Conservation (phyloP, 37 sponge, comb jelly and placozoan species). For the Amphimedon queenslandica region DNA sequence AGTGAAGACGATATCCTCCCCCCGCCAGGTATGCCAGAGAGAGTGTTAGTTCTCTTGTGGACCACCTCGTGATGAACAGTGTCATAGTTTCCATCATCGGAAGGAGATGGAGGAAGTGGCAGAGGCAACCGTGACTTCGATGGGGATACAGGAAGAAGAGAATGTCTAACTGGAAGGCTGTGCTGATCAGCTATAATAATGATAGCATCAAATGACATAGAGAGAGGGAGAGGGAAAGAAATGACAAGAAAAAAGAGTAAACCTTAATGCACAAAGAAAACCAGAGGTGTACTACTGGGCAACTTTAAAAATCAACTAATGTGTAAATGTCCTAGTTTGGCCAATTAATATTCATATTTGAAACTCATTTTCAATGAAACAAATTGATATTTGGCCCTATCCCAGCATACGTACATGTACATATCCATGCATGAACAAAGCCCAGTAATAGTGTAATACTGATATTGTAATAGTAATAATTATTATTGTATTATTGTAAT, state of each 20-base stretch:
- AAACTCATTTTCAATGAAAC: too few relatives aligned
- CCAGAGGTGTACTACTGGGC: too few relatives aligned
- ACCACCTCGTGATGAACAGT: not conserved
- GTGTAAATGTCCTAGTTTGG: too few relatives aligned
- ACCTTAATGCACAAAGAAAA: too few relatives aligned
- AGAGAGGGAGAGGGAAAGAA: not conserved
- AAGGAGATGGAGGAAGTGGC: not conserved
- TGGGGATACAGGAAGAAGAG: not conserved
- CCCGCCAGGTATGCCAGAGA: not conserved
- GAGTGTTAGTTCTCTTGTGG: not conserved
- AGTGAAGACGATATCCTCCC: not conserved
- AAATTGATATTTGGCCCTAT: too few relatives aligned
- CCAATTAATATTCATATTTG: too few relatives aligned
- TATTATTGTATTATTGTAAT: too few relatives aligned
- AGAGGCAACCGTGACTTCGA: not conserved
- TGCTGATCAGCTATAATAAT: not conserved
- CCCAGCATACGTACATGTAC: not conserved
- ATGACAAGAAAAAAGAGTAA: not conserved
- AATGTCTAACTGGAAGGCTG: constrained; percentile 1
- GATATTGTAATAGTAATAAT: too few relatives aligned
- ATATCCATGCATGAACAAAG: not conserved
- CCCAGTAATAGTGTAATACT: too few relatives aligned
- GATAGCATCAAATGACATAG: not conserved
- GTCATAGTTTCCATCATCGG: not conserved
- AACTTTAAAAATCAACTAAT: too few relatives aligned